Base-by-base conservation (phyloP, 2,888 invertebrate genomes). In the Muscina levida region DNA sequence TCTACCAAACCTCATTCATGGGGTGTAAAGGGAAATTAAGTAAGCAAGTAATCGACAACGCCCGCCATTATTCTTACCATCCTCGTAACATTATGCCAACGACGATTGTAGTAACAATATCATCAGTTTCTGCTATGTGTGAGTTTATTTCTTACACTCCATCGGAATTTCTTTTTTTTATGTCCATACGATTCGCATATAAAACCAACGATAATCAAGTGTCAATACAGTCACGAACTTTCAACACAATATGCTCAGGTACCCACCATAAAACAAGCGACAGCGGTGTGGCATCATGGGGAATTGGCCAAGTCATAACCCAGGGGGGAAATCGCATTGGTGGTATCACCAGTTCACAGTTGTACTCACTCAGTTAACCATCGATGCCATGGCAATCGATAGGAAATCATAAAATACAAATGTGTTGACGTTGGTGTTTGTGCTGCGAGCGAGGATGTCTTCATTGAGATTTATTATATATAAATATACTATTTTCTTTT, bases 181-280 rank as follows among this genome's bases (percentile, higher is more conserved):
- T 24, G 10, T 59, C 8, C 22, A 22, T 22, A 13, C 24, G 31
- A 15, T 31, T 6, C 11, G 6, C n/a, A 67, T 15, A 51, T 51
- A 48, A 59, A 67, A 15, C 11, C 31, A 39, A 22, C 11, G 51
- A 48, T 39, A 44, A 71, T 71, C 31, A 48, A 39, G n/a, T 46
- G 42, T 26, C 71, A 71, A 46, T 59, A 57, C 44, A 65, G 53
- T 72, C 65, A 65, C 72, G 72, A 72, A 72, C 56, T 57, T 73
- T 31, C 56, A 19, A 73, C 46, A 22, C 39, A 1, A 13, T 19
- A 13, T 17, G 19, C 59, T 11, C 11, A 19, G 59, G 8, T 51
- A 3, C 8, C 31, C 8, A 5, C 31, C 31, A 5, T 31, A 31
- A 31, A 31, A 31, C 8, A 8, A 8, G 31, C 8, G 31, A n/a